These are phyloP conservation scores for Echinarachnius parma DNA, from an alignment of 53 echinoderm and acorn worm species.

Conservation along the genomic window DNA sequence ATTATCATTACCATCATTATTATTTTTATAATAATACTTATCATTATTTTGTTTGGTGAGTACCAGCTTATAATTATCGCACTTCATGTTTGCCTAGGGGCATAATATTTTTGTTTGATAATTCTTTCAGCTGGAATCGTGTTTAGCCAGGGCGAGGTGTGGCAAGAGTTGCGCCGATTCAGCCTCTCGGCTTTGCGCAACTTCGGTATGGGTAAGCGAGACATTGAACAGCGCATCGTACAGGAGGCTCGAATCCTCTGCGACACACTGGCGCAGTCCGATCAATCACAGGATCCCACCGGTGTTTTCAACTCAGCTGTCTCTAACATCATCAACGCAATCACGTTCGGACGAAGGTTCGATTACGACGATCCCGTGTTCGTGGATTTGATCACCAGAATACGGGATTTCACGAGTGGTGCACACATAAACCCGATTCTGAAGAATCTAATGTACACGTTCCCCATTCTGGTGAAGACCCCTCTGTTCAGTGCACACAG, in stretches of 20 bases:
- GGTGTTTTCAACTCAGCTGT: conserved; percentile 51
- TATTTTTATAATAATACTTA: too few species aligned
- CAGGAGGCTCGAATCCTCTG: conserved; percentile 62
- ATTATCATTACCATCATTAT: too few species aligned
- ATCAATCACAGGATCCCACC: conserved; percentile 50
- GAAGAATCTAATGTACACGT: neutral
- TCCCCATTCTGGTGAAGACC: conserved; percentile 2
- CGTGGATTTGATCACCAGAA: conserved; percentile 11
- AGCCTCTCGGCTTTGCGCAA: conserved; percentile 67
- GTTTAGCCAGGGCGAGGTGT: conserved; percentile 59
- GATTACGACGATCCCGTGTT: conserved; percentile 49
- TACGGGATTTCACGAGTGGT: conserved; percentile 7
- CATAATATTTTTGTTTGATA: too few species aligned
- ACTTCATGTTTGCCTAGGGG: too few species aligned
- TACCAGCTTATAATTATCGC: too few species aligned
- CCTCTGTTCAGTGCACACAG: neutral
- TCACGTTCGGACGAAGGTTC: conserved; percentile 65
- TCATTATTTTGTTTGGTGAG: too few species aligned
- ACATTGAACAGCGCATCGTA: conserved; percentile 64
- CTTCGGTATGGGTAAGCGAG: conserved; percentile 88
- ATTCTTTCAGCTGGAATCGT: conserved; percentile 84
- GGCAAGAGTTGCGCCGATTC: conserved; percentile 81
- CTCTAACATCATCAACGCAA: conserved; percentile 69
- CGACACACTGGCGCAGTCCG: neutral
- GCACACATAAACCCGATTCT: neutral